Evolutionary conservation across 2,888 invertebrate species (phyloP).

Genomic region (Emmelina monodactyla): DNA sequence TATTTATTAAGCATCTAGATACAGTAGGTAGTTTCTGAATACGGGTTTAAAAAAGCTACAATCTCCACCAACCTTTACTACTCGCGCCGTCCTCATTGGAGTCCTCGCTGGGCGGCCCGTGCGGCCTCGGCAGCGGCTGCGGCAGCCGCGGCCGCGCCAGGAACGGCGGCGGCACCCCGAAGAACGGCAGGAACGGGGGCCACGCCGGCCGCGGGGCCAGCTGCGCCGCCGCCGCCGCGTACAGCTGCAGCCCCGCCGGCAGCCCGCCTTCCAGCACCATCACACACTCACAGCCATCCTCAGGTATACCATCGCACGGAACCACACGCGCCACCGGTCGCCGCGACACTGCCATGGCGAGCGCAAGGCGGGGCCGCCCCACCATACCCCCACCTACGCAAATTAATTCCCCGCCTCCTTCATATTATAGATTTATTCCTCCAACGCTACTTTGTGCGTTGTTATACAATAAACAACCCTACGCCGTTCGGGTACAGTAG

Average conservation of each 20-base stretch:
- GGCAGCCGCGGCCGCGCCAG: constrained; percentile 52
- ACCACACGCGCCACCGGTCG: constrained; percentile 15
- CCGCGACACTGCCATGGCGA: constrained; percentile 55
- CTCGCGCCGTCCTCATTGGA: constrained; percentile 63
- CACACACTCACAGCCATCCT: constrained; percentile 33
- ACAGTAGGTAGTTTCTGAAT: too few species aligned
- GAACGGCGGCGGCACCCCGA: constrained; percentile 67
- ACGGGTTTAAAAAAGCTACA: too few species aligned
- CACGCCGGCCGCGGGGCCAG: constrained; percentile 64
- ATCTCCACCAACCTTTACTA: constrained; percentile 42
- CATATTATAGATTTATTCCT: constrained; percentile 66
- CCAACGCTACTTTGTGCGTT: constrained; percentile 37
- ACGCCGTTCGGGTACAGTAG: constrained; percentile 47
- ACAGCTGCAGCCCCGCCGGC: constrained; percentile 75
- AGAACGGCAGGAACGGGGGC: constrained; percentile 69
- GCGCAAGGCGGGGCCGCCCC: constrained; percentile 44
- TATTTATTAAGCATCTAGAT: too few species aligned
- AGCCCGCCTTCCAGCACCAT: constrained; percentile 75
- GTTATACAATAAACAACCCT: constrained; percentile 60
- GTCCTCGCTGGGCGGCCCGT: constrained; percentile 63
- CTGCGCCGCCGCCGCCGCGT: constrained; percentile 74
- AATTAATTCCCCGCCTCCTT: constrained; percentile 62
- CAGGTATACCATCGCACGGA: constrained; percentile 17
- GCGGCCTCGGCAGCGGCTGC: constrained; percentile 50
- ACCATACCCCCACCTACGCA: constrained; percentile 43